Evolutionary conservation across 2,113 vertebrate genomes (phyloP), one percentile per base, ranked within the genome.

Genomic region (Arothron firmamentum): DNA sequence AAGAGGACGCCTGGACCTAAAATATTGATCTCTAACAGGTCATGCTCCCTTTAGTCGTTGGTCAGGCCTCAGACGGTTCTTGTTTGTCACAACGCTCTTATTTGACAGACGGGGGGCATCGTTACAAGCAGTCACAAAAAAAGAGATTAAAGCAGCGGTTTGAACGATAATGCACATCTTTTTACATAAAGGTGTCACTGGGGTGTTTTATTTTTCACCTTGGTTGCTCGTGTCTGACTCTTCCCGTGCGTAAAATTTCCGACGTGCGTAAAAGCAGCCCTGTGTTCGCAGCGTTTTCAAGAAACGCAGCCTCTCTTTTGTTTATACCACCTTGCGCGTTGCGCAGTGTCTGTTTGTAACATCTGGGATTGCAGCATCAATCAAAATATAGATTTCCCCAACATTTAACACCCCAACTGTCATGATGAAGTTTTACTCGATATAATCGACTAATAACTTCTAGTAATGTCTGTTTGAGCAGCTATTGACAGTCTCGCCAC

Each of bases 401-500:
- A 85, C 85, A 85, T 84, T 80, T 78, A 87, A 84, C 85, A 86
- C 82, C 64, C 67, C 75, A 77, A 84, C 82, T 79, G 84, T 82
- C 86, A 68, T 80, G 78, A 85, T 88, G 82, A 87, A 87, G 84
- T 88, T 88, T 81, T 72, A 84, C 87, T 88, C 87, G 66, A 88
- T 88, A 74, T 56, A 74, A 87, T 88, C 79, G 85, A 88, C 87
- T 81, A 82, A 88, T 84, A 88, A 88, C 82, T 87, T 84, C 80
- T 79, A 81, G 84, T 87, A 85, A 86, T 87, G 87, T 87, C 80
- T 80, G 79, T 89, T 84, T 85, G 85, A 86, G 86, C 83, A 77
- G 74, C 67, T 83, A 88, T 88, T 84, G 86, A 87, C 83, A 87
- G 85, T 88, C 85, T 87, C 83, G 88, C 86, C 85, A 89, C 88